Evolutionary conservation across 2,797 vertebrate species (phyloP), one percentile per base, ranked within the genome.

Genomic region (Sebastes melanostomus): DNA sequence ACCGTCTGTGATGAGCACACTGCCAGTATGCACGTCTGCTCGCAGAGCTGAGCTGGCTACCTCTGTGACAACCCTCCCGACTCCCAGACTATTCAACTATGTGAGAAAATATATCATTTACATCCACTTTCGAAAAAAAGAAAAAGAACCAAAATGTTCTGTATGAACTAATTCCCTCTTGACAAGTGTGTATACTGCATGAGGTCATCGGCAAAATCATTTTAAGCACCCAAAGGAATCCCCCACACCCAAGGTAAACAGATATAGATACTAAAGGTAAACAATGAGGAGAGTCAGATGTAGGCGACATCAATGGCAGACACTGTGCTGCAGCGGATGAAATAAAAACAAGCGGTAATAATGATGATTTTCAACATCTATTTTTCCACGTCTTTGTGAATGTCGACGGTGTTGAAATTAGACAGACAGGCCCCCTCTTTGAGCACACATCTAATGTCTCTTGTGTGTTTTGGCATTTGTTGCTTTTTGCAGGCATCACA

Each of bases 221-320:
- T 92, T 82, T 68, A 89, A 90, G 83, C 79, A 66, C 91, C 89
- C 90, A 61, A n/a, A 91, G 90, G 93, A 93, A 29, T 91, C 86
- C 9, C 77, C 86, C 89, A 91, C 91, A 46, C 87, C 91, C 90
- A 92, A 93, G 76, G 82, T 90, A 92, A 94, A 94, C 87, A 94
- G 90, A 93, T 90, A 94, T 89, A 89, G 92, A 94, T 94, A 91
- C 91, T 69, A 80, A 90, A 93, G 67, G 82, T 91, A 91, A 93
- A 94, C 90, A 93, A 82, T 72, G 71, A 80, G 72, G 78, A 78
- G 60, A 61, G 87, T 84, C 88, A 72, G 60, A 86, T 66, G 82
- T 34, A 72, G 87, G 80, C 87, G 38, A 85, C 85, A 86, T 91
- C 89, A 92, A 83, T 87, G 85, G 86, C 81, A 70, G 74, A 88